Conservation (phyloP, 2,888 invertebrate species). For the Pantelozetes paolii region DNA sequence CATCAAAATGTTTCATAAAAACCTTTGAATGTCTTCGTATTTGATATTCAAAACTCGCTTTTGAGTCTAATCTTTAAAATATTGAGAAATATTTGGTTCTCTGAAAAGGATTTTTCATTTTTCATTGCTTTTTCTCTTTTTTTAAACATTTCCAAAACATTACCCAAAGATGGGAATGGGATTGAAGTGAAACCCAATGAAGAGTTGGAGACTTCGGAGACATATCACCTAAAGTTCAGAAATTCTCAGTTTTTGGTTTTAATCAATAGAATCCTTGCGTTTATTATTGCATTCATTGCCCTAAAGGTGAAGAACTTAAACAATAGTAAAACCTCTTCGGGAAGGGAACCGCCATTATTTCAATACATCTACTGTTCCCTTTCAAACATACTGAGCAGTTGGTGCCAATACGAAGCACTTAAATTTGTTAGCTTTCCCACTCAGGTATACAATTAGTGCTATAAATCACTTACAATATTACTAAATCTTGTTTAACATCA, state of each 20-base stretch:
- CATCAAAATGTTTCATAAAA: no score
- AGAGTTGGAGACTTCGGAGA: neutral
- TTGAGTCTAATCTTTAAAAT: no score
- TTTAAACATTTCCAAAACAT: no score
- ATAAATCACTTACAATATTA: neutral
- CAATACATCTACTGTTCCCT: constrained; percentile 93
- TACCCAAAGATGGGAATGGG: no score
- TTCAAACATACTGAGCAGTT: constrained; percentile 95
- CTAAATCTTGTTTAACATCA: constrained; percentile 50
- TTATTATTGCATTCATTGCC: constrained; percentile 62
- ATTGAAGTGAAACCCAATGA: neutral
- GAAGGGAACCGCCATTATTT: constrained; percentile 56
- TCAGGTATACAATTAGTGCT: constrained; percentile 62
- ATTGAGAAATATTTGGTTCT: no score
- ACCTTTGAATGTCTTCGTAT: no score
- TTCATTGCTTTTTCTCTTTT: no score
- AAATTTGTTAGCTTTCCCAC: constrained; percentile 98
- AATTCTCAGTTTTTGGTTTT: constrained; percentile 97
- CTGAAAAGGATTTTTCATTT: no score
- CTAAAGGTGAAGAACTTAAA: constrained; percentile 57
- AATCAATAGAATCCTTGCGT: constrained; percentile 83
- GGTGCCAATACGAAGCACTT: constrained; percentile 99
- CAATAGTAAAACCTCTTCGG: neutral
- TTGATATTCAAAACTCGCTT: no score
- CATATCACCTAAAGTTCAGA: constrained; percentile 60